Base-by-base conservation (phyloP, 2,113 vertebrate genomes). In the Podarcis cretensis region DNA sequence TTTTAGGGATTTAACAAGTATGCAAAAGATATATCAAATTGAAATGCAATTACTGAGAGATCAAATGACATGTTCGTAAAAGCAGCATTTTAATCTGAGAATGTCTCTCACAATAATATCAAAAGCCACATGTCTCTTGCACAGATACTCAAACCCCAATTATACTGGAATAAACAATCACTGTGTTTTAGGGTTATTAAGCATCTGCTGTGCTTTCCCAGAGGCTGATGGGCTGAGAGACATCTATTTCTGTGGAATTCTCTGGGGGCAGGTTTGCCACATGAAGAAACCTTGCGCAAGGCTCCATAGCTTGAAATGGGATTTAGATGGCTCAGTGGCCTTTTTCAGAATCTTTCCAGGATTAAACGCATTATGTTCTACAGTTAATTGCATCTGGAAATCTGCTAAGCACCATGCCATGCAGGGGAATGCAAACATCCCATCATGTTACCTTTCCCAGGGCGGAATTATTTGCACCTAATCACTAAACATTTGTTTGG, bases 1-100 rank as follows among this genome's bases (percentile, higher is more conserved):
- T 96, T 97, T 96, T 88, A 76, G 93, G 96, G 93, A 94, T 95
- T 94, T 95, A 96, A 96, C 95, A 94, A 95, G 92, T 91, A 90
- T 89, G 89, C 89, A 93, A 2, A 69, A 95, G 90, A 96, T 94
- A 93, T 94, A 96, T 96, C 96, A 95, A 92, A 94, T 91, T 95
- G 92, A 95, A 97, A 96, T 88, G 91, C 93, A 97, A 96, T 96
- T 96, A 97, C 93, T 93, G 91, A 89, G 88, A 84, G 92, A 96
- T 94, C 86, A 89, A 94, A 95, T 90, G 94, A 96, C 93, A 90
- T 0, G 12, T 73, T 95, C 16, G n/a, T 68, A 88, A 92, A 92
- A 96, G 95, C 18, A 74, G 85, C 54, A 71, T 94, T 95, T 92
- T 79, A 88, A 92, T 86, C 92, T 90, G 83, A 93, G 93, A 92